phyloP scores from a whole-genome alignment of 2,797 vertebrate genomes.

The Cossypha niveicapilla region DNA sequence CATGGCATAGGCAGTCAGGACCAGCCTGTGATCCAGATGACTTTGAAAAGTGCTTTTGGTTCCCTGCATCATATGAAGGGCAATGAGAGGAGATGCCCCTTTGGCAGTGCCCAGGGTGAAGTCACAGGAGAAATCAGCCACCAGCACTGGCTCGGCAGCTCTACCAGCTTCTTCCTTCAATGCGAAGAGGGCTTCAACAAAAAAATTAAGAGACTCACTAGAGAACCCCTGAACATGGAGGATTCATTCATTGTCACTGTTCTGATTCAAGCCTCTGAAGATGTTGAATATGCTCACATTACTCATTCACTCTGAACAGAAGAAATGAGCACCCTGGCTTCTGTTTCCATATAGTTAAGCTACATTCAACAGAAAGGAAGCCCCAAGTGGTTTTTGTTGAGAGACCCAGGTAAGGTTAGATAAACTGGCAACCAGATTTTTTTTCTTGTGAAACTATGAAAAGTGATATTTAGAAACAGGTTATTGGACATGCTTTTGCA shows the following conservation, averaged over 20 bases:
- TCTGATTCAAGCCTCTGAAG: not conserved
- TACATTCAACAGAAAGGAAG: not conserved
- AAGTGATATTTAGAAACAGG: not conserved
- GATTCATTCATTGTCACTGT: not conserved
- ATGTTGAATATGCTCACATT: not conserved
- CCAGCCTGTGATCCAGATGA: not conserved
- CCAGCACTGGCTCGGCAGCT: accelerated
- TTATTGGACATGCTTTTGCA: not conserved
- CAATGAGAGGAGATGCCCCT: not conserved
- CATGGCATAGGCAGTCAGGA: not conserved
- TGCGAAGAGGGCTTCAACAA: not conserved
- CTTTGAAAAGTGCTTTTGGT: not conserved
- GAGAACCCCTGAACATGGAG: not conserved
- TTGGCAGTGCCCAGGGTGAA: not conserved
- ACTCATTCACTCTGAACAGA: not conserved
- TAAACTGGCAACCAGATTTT: not conserved
- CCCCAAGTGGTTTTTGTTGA: not conserved
- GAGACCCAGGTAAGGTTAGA: not conserved
- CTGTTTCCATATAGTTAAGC: not conserved
- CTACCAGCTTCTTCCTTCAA: not conserved
- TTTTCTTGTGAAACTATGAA: not conserved
- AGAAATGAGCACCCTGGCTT: not conserved
- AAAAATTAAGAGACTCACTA: not conserved
- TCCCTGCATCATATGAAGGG: not conserved
- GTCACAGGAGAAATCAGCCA: not conserved